Conservation (phyloP, 2,113 vertebrate species). For the Oreotrochilus melanogaster region DNA sequence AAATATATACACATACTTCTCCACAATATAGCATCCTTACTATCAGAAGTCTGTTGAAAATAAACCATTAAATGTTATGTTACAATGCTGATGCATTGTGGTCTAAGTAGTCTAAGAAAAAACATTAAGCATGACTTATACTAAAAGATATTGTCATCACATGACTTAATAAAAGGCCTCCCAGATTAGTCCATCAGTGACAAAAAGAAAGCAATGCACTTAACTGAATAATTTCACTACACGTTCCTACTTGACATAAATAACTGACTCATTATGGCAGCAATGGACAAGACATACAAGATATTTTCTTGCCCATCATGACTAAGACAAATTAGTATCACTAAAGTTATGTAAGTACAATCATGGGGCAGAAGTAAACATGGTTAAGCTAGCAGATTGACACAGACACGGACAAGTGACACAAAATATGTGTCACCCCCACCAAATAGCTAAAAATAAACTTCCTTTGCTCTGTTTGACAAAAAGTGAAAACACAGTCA, state of each 20-base stretch:
- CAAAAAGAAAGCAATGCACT: neutral
- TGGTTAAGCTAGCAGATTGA: neutral
- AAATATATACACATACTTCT: neutral
- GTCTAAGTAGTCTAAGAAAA: neutral
- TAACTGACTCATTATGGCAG: neutral
- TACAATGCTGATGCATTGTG: neutral
- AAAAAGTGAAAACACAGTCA: neutral
- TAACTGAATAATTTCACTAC: neutral
- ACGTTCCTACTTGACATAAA: neutral
- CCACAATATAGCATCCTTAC: neutral
- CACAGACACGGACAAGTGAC: neutral
- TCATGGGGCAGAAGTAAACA: neutral
- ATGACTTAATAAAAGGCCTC: neutral
- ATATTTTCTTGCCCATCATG: neutral
- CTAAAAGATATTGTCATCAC: neutral
- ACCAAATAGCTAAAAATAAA: neutral
- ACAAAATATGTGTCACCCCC: neutral
- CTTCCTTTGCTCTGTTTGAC: neutral
- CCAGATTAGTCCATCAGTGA: neutral
- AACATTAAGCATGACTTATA: neutral
- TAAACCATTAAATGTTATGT: neutral
- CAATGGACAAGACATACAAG: neutral
- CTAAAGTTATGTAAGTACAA: neutral
- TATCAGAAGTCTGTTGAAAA: neutral
- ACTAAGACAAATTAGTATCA: neutral